Evolutionary conservation across 1,140 invertebrate genomes (phyloP).

Genomic region (Apis florea): DNA sequence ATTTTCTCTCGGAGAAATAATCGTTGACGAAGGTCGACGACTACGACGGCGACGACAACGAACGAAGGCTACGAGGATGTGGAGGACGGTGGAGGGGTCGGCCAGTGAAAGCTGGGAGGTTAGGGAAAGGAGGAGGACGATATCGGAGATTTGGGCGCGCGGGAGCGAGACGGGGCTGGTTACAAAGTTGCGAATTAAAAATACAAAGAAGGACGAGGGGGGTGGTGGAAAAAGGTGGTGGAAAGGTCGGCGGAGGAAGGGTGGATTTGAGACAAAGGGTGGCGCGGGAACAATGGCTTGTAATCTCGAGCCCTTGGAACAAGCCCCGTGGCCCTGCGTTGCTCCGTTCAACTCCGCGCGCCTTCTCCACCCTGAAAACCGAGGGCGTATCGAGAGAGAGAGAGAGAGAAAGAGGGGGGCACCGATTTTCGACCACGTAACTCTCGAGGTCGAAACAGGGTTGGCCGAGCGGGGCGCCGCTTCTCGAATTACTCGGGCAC

Average conservation of each 20-base stretch:
- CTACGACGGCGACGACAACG: slow-evolving; percentile 19
- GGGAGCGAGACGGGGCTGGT: slow-evolving; percentile 56
- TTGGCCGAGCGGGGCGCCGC: slow-evolving; percentile 3
- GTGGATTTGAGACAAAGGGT: slow-evolving; percentile 77
- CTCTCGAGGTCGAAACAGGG: not conserved
- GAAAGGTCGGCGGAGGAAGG: slow-evolving; percentile 56
- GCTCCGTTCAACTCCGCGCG: slow-evolving; percentile 55
- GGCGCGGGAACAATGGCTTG: slow-evolving; percentile 77
- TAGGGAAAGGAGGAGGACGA: not conserved
- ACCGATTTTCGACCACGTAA: slow-evolving; percentile 45
- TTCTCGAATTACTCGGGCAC: slow-evolving; percentile 48
- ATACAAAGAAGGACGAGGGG: slow-evolving; percentile 74
- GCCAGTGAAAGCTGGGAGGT: slow-evolving; percentile 21
- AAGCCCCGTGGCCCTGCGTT: slow-evolving; percentile 66
- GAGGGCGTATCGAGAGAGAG: slow-evolving; percentile 46
- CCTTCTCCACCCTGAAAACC: slow-evolving; percentile 53
- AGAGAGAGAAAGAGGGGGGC: too few species aligned
- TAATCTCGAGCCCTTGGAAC: slow-evolving; percentile 79
- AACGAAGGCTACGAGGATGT: too few species aligned
- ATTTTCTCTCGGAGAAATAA: slow-evolving; percentile 57
- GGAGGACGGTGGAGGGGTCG: slow-evolving; percentile 28
- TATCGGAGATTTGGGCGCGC: not conserved
- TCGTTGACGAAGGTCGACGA: slow-evolving; percentile 62
- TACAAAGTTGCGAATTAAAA: slow-evolving; percentile 78
- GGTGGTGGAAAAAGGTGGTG: slow-evolving; percentile 35